Percentiles rank a stretch among this genome's conserved stretches.
phyloP scores from a whole-genome alignment of 1,140 invertebrate species.

The Drosophila pachea region DNA sequence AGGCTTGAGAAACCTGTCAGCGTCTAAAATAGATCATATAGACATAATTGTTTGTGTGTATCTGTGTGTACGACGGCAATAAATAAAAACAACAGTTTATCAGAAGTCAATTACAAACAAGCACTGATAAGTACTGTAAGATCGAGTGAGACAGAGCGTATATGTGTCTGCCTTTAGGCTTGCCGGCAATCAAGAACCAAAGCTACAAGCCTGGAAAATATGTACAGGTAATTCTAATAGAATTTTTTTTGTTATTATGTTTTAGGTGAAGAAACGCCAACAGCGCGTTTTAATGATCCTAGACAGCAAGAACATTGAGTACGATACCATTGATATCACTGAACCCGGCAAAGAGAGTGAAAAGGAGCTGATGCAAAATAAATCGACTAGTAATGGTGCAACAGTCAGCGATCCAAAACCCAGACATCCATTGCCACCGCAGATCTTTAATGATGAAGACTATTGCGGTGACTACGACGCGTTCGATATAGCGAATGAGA shows the following conservation, averaged over 20 bases:
- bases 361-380: constrained; percentile 95
- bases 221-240: background rate
- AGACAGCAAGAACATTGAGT: constrained; percentile 92
- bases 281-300: constrained; percentile 94
- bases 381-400: constrained; percentile 88
- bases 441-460: constrained; percentile 94
- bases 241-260: background rate
- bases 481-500: constrained; percentile 94
- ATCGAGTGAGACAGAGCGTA: constrained; percentile 4
- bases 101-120: constrained; percentile 42
- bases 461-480: constrained; percentile 97
- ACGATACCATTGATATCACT: constrained; percentile 94
- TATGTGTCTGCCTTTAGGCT: constrained; percentile 16
- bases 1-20: constrained; percentile 23
- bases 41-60: background rate
- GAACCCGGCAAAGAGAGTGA: constrained; percentile 92
- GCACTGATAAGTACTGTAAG: constrained; percentile 17
- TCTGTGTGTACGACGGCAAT: constrained; percentile 23
- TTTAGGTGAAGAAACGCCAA: constrained; percentile 95
- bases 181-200: constrained; percentile 36
- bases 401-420: constrained; percentile 82
- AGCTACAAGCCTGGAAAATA: constrained; percentile 10
- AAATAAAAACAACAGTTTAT: constrained; percentile 43
- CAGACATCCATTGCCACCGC: constrained; percentile 89
- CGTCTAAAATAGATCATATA: constrained; percentile 33